phyloP scores from a whole-genome alignment of 2,797 vertebrate genomes.

The Microhierax caerulescens region DNA sequence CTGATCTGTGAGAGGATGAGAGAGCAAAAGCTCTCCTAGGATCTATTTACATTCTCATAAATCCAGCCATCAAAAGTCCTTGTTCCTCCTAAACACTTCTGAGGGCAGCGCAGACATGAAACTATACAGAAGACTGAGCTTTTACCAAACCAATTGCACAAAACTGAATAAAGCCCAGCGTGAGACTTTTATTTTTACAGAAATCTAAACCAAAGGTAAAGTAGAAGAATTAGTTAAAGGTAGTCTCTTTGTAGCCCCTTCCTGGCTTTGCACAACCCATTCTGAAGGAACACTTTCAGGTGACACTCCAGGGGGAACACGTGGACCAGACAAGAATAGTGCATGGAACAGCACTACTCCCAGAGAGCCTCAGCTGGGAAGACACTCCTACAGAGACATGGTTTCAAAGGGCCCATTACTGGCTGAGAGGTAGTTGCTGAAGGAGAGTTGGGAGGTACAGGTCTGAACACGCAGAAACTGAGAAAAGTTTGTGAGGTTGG shows the following conservation, averaged over 20 bases:
- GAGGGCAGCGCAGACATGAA: neutral
- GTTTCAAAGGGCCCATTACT: neutral
- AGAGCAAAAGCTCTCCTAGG: neutral
- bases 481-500: neutral
- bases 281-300: neutral
- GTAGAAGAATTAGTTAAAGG: neutral
- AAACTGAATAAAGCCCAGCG: neutral
- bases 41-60: neutral
- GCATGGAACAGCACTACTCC: neutral
- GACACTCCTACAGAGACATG: neutral
- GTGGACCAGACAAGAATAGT: rapidly evolving
- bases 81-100: neutral
- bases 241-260: neutral
- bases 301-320: too few relatives aligned
- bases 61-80: neutral
- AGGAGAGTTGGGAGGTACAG: neutral
- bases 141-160: neutral
- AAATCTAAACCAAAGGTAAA: neutral
- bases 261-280: neutral
- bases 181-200: neutral
- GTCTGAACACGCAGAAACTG: neutral
- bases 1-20: neutral
- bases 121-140: neutral
- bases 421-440: neutral
- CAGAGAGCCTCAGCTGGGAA: neutral